Conservation (phyloP, 2,888 invertebrate genomes). For the Xanthorhoe designata region DNA sequence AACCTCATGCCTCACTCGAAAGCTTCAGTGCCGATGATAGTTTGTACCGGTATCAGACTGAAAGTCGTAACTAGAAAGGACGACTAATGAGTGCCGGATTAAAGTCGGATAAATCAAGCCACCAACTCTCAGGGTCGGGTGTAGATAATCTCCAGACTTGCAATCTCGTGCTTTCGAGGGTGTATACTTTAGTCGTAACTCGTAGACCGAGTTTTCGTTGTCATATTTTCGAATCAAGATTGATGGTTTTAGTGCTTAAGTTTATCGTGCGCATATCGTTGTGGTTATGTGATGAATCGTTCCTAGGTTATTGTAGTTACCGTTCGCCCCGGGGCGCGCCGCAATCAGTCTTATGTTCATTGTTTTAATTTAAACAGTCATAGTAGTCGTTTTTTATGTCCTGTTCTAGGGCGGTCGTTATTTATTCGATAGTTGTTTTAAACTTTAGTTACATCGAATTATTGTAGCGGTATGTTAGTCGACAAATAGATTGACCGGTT, state of each 20-base stretch:
- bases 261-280: constrained; percentile 78
- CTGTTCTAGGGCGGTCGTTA: constrained; percentile 66
- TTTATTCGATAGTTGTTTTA: constrained; percentile 71
- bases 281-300: constrained; percentile 76
- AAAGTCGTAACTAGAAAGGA: constrained; percentile 47
- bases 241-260: constrained; percentile 72
- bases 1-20: constrained; percentile 62
- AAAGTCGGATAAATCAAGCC: constrained; percentile 58
- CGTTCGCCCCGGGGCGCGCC: constrained; percentile 59
- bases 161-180: constrained; percentile 67
- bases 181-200: constrained; percentile 52
- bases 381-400: constrained; percentile 60
- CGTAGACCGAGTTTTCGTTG: constrained; percentile 56
- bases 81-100: constrained; percentile 64
- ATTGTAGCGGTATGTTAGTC: constrained; percentile 20
- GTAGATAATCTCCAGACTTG: constrained; percentile 65
- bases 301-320: constrained; percentile 73
- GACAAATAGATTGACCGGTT: constrained; percentile 20
- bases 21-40: constrained; percentile 75
- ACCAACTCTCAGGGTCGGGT: constrained; percentile 56
- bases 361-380: constrained; percentile 64
- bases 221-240: constrained; percentile 59
- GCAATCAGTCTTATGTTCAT: constrained; percentile 75
- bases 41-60: constrained; percentile 58
- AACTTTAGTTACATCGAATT: constrained; percentile 61